A percentile compares a stretch with the other conserved stretches of the same genome.
Evolutionary conservation across 2,113 vertebrate species (phyloP).

Genomic region (Morphnarchus princeps): DNA sequence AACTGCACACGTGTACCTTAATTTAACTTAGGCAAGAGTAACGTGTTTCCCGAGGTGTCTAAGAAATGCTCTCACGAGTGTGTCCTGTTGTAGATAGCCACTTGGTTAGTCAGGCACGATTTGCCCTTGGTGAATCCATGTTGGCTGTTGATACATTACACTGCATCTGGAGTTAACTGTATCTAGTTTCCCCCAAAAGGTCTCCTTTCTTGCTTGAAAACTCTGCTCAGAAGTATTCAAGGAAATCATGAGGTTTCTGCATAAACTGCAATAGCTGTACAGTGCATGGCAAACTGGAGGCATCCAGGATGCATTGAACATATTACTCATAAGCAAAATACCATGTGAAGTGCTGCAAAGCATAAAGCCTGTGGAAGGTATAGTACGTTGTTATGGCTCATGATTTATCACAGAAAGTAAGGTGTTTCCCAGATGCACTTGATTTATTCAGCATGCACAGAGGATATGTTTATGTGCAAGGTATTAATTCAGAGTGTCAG

Average conservation of each 20-base stretch:
- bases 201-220: not conserved
- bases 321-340: not conserved
- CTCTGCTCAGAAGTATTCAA: not conserved
- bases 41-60: rapidly evolving
- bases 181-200: not conserved
- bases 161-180: not conserved
- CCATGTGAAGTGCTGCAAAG: not conserved
- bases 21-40: not conserved
- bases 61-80: not conserved
- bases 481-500: not conserved
- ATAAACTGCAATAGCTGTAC: not conserved
- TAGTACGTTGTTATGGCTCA: not conserved
- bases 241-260: not conserved
- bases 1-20: not conserved
- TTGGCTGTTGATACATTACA: not conserved
- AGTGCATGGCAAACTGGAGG: not conserved
- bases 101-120: not conserved
- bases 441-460: not conserved
- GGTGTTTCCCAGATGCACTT: not conserved
- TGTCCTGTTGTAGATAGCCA: rapidly evolving
- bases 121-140: not conserved
- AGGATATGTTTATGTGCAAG: not conserved
- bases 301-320: not conserved
- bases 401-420: not conserved
- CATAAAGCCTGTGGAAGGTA: not conserved